These are phyloP conservation scores for Ophioderma brevispina DNA, from an alignment of 35 echinoderm and acorn worm species.

Conservation along the genomic window DNA sequence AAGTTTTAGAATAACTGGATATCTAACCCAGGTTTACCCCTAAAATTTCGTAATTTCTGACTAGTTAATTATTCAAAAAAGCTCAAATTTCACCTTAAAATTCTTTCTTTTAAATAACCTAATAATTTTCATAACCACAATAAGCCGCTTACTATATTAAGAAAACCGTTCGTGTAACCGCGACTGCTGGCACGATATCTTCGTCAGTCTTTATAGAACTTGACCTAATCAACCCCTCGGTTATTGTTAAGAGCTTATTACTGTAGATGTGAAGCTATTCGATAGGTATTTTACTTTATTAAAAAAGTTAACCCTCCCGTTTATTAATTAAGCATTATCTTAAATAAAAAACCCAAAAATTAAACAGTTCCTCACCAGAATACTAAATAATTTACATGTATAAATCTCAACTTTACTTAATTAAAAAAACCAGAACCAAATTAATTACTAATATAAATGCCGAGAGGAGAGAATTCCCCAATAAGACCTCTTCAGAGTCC, in stretches of 20 bases:
- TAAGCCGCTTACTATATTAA: slow-evolving; percentile 44
- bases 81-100: neutral
- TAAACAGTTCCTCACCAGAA: neutral
- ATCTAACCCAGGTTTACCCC: slow-evolving; percentile 82
- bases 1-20: slow-evolving; percentile 67
- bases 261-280: slow-evolving; percentile 44
- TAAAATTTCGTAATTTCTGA: slow-evolving; percentile 22
- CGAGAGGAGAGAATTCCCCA: slow-evolving; percentile 52
- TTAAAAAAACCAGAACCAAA: slow-evolving; percentile 62
- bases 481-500: slow-evolving; percentile 83
- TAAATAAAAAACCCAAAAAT: neutral
- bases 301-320: neutral
- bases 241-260: slow-evolving; percentile 60
- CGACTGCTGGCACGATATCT: slow-evolving; percentile 81
- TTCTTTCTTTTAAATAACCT: slow-evolving; percentile 19
- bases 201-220: neutral
- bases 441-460: slow-evolving; percentile 57
- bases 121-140: neutral
- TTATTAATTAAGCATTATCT: neutral
- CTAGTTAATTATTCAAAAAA: neutral
- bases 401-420: slow-evolving; percentile 35
- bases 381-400: slow-evolving; percentile 53
- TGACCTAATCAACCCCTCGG: slow-evolving; percentile 41
- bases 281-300: neutral
- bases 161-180: slow-evolving; percentile 70